These are phyloP conservation scores for Cheilosia pagana DNA, from an alignment of 2,888 invertebrate genomes.

Conservation along the genomic window DNA sequence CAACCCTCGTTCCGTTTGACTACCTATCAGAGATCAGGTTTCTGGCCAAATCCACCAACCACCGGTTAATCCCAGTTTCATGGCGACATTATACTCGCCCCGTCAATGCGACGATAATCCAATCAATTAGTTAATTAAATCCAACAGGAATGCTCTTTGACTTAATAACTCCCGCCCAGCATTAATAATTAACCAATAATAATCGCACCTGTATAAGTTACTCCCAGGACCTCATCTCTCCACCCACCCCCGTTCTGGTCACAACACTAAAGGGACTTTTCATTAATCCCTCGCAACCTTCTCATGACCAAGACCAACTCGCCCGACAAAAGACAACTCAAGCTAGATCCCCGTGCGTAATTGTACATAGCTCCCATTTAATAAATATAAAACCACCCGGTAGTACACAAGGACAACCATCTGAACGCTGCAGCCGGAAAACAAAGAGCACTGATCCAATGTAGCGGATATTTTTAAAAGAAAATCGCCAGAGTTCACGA, in stretches of 20 bases:
- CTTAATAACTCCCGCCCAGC: constrained; percentile 19
- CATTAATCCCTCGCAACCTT: constrained; percentile 39
- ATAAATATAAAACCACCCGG: too few relatives aligned
- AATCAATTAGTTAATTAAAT: constrained; percentile 50
- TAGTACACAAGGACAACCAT: too few relatives aligned
- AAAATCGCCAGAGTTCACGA: constrained; percentile 32
- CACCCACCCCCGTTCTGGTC: neutral
- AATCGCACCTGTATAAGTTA: too few relatives aligned
- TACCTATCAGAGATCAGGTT: too few relatives aligned
- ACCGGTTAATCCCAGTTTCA: neutral
- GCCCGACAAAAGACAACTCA: constrained; percentile 10
- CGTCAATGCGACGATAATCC: neutral
- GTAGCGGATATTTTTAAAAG: constrained; percentile 30
- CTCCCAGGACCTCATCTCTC: too few relatives aligned
- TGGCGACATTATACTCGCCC: neutral
- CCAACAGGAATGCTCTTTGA: neutral
- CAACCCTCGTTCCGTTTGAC: too few relatives aligned
- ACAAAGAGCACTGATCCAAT: constrained; percentile 43
- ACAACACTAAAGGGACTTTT: constrained; percentile 37
- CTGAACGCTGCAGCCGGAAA: constrained; percentile 5
- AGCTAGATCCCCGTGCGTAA: neutral
- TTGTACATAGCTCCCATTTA: neutral
- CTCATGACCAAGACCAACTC: neutral
- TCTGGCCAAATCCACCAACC: neutral
- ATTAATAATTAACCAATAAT: constrained; percentile 51